Percentiles rank a stretch among this genome's conserved stretches.
These are phyloP conservation scores for Larimichthys crocea DNA, from an alignment of 2,113 vertebrate species.

Conservation along the genomic window DNA sequence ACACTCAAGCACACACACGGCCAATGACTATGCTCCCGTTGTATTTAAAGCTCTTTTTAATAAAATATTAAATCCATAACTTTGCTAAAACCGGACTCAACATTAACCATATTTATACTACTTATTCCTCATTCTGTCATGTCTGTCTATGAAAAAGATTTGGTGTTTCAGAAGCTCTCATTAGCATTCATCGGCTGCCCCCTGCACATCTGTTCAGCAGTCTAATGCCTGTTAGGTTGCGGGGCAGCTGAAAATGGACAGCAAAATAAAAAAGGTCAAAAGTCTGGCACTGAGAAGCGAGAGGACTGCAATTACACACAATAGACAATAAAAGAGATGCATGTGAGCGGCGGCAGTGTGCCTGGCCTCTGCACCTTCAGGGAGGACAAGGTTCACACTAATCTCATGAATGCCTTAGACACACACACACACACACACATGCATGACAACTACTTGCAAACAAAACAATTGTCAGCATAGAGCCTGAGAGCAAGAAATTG, in stretches of 20 bases:
- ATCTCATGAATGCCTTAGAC: slow-evolving; percentile 70
- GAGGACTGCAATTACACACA: slow-evolving; percentile 81
- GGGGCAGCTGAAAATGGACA: slow-evolving; percentile 84
- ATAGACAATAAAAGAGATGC: slow-evolving; percentile 84
- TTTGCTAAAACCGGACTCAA: slow-evolving; percentile 21
- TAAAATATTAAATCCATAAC: slow-evolving; percentile 10
- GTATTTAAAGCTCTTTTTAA: slow-evolving; percentile 8
- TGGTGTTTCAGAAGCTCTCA: slow-evolving; percentile 73
- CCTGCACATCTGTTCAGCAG: slow-evolving; percentile 83
- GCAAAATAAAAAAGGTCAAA: slow-evolving; percentile 86
- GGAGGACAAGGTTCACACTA: slow-evolving; percentile 68
- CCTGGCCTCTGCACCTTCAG: slow-evolving; percentile 78
- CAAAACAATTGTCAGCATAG: slow-evolving; percentile 30
- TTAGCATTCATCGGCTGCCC: slow-evolving; percentile 79
- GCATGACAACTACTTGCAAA: slow-evolving; percentile 40
- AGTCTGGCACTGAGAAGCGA: slow-evolving; percentile 77
- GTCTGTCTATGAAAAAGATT: slow-evolving; percentile 72
- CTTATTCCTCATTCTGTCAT: slow-evolving; percentile 40
- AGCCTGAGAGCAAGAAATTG: background rate
- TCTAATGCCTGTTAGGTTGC: slow-evolving; percentile 77
- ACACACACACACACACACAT: slow-evolving; percentile 38
- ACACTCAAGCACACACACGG: slow-evolving; percentile 24
- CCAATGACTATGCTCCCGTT: slow-evolving; percentile 25
- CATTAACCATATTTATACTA: background rate
- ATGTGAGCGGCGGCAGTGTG: slow-evolving; percentile 73